phyloP scores from a whole-genome alignment of 2,797 vertebrate species.

The Astyanax mexicanus region DNA sequence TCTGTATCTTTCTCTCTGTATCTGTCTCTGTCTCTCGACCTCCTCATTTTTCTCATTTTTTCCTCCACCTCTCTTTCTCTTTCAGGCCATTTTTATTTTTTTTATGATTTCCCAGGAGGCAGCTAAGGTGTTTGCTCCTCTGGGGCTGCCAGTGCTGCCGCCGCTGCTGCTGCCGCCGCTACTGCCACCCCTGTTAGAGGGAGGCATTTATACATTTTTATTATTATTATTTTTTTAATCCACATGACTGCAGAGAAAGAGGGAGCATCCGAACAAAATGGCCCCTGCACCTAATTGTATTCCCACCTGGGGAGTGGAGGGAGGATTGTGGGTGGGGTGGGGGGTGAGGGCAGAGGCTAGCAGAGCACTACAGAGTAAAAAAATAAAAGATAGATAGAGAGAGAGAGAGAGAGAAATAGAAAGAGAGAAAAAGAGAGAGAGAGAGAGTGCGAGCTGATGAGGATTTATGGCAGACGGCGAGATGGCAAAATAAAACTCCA shows the following conservation, averaged over 20 bases:
- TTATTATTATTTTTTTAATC: too few relatives aligned
- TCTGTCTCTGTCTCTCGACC: slow-evolving; percentile 20
- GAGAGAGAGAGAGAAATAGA: slow-evolving; percentile 49
- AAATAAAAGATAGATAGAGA: slow-evolving; percentile 36
- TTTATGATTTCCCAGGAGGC: slow-evolving; percentile 75
- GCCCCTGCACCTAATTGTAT: slow-evolving; percentile 82
- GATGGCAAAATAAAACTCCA: slow-evolving; percentile 84
- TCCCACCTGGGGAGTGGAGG: slow-evolving; percentile 80
- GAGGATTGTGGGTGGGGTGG: too few relatives aligned
- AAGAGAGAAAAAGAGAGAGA: slow-evolving; percentile 47
- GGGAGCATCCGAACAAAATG: slow-evolving; percentile 81
- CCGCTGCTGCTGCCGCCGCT: too few relatives aligned
- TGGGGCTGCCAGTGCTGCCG: slow-evolving; percentile 60
- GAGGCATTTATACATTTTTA: too few relatives aligned
- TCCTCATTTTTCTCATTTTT: too few relatives aligned
- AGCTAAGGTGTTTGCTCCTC: slow-evolving; percentile 67
- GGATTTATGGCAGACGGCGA: slow-evolving; percentile 82
- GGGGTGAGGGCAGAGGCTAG: slow-evolving; percentile 46
- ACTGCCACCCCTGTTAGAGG: slow-evolving; percentile 44
- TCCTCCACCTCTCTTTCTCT: slow-evolving; percentile 44
- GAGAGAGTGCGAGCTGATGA: slow-evolving; percentile 67
- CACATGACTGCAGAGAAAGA: slow-evolving; percentile 76
- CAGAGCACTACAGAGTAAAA: slow-evolving; percentile 35
- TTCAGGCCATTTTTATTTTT: slow-evolving; percentile 49
- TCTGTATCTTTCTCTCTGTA: too few relatives aligned